Conservation (phyloP, 2,113 vertebrate genomes). For the Chelonoidis abingdonii region DNA sequence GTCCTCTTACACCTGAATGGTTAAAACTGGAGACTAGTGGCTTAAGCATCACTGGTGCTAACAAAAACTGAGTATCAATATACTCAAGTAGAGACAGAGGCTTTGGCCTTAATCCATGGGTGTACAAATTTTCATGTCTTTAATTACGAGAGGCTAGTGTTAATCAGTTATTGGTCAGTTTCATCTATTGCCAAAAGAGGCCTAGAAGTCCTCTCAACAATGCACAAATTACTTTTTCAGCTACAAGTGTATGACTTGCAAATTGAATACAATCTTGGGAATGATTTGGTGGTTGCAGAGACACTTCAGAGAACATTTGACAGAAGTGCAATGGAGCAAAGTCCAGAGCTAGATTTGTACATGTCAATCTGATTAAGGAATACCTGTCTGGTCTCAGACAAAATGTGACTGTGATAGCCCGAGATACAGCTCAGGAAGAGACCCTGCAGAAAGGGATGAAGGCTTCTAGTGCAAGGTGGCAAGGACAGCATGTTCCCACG, state of each 20-base stretch:
- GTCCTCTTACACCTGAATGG: background rate
- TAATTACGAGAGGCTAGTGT: background rate
- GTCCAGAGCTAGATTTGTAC: background rate
- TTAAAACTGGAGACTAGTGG: background rate
- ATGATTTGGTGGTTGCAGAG: background rate
- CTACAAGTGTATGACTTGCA: background rate
- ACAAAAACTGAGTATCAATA: background rate
- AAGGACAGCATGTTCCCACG: background rate
- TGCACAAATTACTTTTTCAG: background rate
- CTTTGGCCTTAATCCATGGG: background rate
- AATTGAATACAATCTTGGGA: background rate
- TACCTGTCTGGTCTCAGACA: background rate
- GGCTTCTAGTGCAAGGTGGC: background rate
- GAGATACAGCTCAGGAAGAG: background rate
- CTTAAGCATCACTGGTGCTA: background rate
- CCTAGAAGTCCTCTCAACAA: background rate
- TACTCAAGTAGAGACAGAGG: background rate
- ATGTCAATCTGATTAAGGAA: background rate
- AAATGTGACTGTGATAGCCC: background rate
- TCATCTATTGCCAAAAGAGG: background rate
- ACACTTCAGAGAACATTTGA: background rate
- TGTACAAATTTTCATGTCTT: background rate
- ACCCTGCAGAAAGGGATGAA: background rate
- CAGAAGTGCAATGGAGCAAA: background rate
- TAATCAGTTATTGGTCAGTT: background rate